Percentiles rank a stretch among this genome's conserved stretches.
phyloP scores from a whole-genome alignment of 2,113 vertebrate species.

The Choloepus hoffmanni region DNA sequence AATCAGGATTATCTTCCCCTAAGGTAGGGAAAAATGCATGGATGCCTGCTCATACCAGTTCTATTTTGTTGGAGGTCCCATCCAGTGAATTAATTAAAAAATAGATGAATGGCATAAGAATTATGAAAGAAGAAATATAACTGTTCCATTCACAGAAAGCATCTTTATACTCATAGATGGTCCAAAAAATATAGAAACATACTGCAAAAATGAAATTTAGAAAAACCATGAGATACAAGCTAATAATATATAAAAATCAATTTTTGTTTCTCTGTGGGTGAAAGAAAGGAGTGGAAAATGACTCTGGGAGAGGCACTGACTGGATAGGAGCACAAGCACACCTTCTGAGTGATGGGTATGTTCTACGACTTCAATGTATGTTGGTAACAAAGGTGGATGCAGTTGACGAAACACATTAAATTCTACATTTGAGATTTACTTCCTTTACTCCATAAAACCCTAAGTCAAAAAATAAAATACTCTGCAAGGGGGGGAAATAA shows the following conservation, averaged over 20 bases:
- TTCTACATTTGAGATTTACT: neutral
- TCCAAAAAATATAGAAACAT: neutral
- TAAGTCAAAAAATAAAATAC: neutral
- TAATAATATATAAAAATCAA: neutral
- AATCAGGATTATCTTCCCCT: neutral
- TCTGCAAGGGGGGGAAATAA: neutral
- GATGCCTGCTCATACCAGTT: neutral
- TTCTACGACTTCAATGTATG: neutral
- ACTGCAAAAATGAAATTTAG: neutral
- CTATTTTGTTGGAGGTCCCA: neutral
- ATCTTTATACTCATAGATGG: neutral
- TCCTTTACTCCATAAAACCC: neutral
- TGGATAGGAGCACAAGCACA: neutral
- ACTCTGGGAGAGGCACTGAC: neutral
- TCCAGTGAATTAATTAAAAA: neutral
- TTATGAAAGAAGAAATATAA: neutral
- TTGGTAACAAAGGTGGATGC: too few relatives aligned
- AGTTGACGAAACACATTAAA: neutral
- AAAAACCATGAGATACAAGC: neutral
- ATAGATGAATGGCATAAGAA: neutral
- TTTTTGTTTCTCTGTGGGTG: neutral
- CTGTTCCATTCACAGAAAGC: neutral
- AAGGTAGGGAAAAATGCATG: neutral
- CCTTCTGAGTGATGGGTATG: neutral
- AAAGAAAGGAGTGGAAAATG: neutral